These are phyloP conservation scores for Trichacis sp. DNA, from an alignment of 2,888 invertebrate genomes.

Conservation along the genomic window DNA sequence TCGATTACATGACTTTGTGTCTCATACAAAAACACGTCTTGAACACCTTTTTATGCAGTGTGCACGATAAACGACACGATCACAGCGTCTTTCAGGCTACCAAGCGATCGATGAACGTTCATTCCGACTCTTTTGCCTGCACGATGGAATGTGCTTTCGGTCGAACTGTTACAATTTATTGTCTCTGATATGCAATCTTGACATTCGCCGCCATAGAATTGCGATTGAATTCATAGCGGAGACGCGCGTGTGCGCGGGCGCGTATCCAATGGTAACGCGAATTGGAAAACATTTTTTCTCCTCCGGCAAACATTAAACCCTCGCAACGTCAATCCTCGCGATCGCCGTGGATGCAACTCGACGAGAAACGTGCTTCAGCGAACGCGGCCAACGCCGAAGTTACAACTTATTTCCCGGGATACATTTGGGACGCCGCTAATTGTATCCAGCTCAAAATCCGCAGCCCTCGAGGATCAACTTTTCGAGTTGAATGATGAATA, in stretches of 20 bases:
- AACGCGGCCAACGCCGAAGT: slow-evolving; percentile 17
- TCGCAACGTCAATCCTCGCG: too few relatives aligned
- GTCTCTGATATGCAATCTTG: slow-evolving; percentile 45
- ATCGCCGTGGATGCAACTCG: too few relatives aligned
- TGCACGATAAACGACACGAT: not conserved
- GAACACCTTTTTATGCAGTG: too few relatives aligned
- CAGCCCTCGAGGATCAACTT: slow-evolving; percentile 35
- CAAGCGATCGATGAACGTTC: slow-evolving; percentile 4
- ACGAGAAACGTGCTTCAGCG: too few relatives aligned
- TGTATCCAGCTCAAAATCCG: slow-evolving; percentile 26
- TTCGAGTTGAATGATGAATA: slow-evolving; percentile 35
- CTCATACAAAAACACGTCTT: too few relatives aligned
- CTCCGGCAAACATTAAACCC: not conserved
- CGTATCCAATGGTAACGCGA: slow-evolving; percentile 37
- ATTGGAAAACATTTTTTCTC: slow-evolving; percentile 9
- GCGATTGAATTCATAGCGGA: slow-evolving; percentile 44
- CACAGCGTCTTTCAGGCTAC: not conserved
- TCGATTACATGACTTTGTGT: too few relatives aligned
- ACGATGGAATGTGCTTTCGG: slow-evolving; percentile 33
- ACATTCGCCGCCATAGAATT: slow-evolving; percentile 46
- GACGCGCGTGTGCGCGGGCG: slow-evolving; percentile 26
- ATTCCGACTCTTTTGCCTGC: slow-evolving; percentile 27
- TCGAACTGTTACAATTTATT: slow-evolving; percentile 44
- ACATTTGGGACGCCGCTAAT: slow-evolving; percentile 36
- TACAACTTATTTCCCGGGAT: slow-evolving; percentile 30